These are phyloP conservation scores for Rhingia rostrata DNA, from an alignment of 2,888 invertebrate genomes.

Conservation along the genomic window DNA sequence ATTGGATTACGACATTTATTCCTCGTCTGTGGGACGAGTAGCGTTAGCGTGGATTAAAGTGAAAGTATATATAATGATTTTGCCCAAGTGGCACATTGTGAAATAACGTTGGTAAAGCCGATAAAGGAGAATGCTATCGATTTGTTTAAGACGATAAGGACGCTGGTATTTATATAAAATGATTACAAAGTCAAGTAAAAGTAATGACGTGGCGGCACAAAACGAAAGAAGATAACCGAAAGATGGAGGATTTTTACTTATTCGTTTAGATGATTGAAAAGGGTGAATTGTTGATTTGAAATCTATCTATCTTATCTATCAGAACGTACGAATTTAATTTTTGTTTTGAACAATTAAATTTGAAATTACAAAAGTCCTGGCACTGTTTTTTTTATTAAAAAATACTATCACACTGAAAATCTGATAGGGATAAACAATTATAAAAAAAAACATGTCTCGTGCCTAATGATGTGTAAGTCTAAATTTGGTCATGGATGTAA, in stretches of 20 bases:
- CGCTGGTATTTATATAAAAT: slow-evolving; percentile 27
- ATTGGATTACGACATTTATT: slow-evolving; percentile 64
- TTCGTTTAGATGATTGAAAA: no score
- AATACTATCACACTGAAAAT: no score
- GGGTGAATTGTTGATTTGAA: no score
- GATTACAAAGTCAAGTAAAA: slow-evolving; percentile 6
- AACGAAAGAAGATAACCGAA: slow-evolving; percentile 16
- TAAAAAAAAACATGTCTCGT: no score
- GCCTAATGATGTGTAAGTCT: no score
- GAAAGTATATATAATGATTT: slow-evolving; percentile 68
- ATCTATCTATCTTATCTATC: no score
- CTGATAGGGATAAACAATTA: no score
- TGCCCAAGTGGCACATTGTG: slow-evolving; percentile 48
- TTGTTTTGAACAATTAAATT: no score
- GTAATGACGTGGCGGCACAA: slow-evolving; percentile 18
- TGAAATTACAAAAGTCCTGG: no score
- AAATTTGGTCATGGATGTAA: no score
- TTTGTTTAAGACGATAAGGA: slow-evolving; percentile 69
- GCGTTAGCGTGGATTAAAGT: slow-evolving; percentile 54
- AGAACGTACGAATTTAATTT: no score
- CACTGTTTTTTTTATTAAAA: no score
- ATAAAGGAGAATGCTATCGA: slow-evolving; percentile 64
- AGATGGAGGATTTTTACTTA: background rate
- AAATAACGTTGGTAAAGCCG: slow-evolving; percentile 56
- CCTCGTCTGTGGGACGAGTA: slow-evolving; percentile 8